Conservation (phyloP, 2,797 vertebrate species). For the Yasuhikotakia modesta region DNA sequence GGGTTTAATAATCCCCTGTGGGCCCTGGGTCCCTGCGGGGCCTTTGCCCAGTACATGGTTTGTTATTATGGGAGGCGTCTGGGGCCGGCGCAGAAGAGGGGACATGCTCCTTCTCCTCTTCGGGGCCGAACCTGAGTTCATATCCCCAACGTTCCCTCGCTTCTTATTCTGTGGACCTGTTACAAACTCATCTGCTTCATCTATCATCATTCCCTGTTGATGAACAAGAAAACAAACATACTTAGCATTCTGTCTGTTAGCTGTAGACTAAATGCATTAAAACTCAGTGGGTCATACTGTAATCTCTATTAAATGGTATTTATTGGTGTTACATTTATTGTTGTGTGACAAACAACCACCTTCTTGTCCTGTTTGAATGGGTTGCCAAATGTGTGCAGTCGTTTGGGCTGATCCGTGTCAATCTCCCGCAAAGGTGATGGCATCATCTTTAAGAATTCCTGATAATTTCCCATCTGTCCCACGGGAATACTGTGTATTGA, state of each 20-base stretch:
- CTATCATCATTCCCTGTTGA: conserved; percentile 96
- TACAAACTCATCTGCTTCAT: conserved; percentile 96
- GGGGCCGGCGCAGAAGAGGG: conserved; percentile 83
- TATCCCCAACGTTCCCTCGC: conserved; percentile 82
- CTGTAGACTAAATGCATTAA: background rate
- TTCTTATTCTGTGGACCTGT: conserved; percentile 92
- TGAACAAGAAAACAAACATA: conserved; percentile 3
- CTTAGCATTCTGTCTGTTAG: too few species aligned
- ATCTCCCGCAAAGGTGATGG: conserved; percentile 92
- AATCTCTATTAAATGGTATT: too few species aligned
- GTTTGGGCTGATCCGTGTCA: conserved; percentile 96
- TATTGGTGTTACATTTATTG: too few species aligned
- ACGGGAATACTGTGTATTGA: conserved; percentile 95
- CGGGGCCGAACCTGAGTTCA: conserved; percentile 77
- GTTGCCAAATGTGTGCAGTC: conserved; percentile 96
- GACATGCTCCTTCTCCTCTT: conserved; percentile 93
- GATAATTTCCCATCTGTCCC: conserved; percentile 98
- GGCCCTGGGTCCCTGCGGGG: conserved; percentile 70
- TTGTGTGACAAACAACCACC: conserved; percentile 71
- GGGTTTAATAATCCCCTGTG: conserved; percentile 79
- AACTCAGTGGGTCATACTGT: background rate
- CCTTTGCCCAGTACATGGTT: conserved; percentile 87
- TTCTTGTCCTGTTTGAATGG: conserved; percentile 99
- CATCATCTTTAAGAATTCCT: conserved; percentile 96
- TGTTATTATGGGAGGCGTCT: conserved; percentile 79